Conservation (phyloP, 2,888 invertebrate genomes). For the Drosophila fungiperda region DNA sequence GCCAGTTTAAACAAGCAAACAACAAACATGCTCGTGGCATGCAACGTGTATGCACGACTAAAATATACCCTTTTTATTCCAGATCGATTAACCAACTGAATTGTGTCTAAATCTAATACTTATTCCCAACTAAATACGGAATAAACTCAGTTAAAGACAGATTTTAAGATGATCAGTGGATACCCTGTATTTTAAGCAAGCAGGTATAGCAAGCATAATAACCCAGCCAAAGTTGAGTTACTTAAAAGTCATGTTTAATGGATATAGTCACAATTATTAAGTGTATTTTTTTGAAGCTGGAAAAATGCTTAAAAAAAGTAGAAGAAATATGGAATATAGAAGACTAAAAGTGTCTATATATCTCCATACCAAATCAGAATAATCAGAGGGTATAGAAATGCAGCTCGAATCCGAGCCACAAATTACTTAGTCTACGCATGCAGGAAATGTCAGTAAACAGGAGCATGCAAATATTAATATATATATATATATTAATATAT, state of each 20-base stretch:
- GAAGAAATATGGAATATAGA: not conserved
- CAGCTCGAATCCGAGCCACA: constrained; percentile 34
- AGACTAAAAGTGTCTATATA: not conserved
- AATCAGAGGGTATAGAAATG: constrained; percentile 24
- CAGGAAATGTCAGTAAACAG: constrained; percentile 46
- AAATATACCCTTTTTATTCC: not conserved
- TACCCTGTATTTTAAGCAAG: not conserved
- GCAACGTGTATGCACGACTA: not conserved
- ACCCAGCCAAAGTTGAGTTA: not conserved
- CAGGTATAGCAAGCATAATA: not conserved
- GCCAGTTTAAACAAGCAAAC: constrained; percentile 45
- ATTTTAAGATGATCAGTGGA: not conserved
- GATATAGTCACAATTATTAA: not conserved
- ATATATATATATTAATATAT: constrained; percentile 4
- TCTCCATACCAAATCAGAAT: not conserved
- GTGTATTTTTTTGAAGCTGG: not conserved
- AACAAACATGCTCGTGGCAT: constrained; percentile 12
- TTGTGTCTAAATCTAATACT: not conserved
- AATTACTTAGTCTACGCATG: constrained; percentile 59
- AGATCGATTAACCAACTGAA: not conserved
- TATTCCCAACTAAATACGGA: not conserved
- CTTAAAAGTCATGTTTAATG: not conserved
- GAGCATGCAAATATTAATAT: constrained; percentile 25
- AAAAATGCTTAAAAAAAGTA: not conserved
- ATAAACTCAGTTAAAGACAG: not conserved